Base-by-base conservation (phyloP, 2,888 invertebrate species). In the Hirudinaria manillensis region DNA sequence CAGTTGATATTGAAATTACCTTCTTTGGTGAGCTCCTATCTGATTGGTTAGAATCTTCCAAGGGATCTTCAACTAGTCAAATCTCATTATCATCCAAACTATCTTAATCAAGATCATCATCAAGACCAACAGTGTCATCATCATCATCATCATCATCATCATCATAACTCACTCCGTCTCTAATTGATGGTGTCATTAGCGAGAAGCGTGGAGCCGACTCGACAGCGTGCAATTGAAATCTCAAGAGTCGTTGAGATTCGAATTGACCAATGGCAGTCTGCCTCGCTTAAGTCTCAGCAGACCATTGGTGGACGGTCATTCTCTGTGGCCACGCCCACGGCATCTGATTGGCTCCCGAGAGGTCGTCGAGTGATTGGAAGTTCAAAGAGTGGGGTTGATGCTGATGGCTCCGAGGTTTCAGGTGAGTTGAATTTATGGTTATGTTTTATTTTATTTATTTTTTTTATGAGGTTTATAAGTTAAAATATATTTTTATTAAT, bases 81-180 rank as follows among this genome's bases (percentile, higher is more conserved):
- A n/a, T n/a, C n/a, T 74, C 68, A 53, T 74, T 53, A 68, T 51
- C 74, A 74, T 74, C 68, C 27, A 27, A 67, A 65, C 27, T 21
- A 27, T 29, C 74, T 38, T 74, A n/a, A 27, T 74, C 67, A 61
- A 38, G 36, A 27, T 66, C 74, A 65, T 34, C 61, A 29, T 74
- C 73, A 66, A 32, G 65, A n/a, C 36, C 65, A 66, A 65, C 73
- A 24, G 65, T 65, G 65, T 73, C 66, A 65, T 65, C 38, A 73
- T 32, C 73, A 65, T 65, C 66, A 36, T 56, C 73, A 16, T 56
- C 51, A 16, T 36, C 34, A 36, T 73, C 66, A 73, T 65, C 66
- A 36, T 66, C 65, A 73, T 36, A 32, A 66, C 36, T 61, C 21
- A 36, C 51, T 19, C 27, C 61, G 21, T 6, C 68, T 29, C 61